Base-by-base conservation (phyloP, 2,888 invertebrate species). In the Ypsolopha sequella region DNA sequence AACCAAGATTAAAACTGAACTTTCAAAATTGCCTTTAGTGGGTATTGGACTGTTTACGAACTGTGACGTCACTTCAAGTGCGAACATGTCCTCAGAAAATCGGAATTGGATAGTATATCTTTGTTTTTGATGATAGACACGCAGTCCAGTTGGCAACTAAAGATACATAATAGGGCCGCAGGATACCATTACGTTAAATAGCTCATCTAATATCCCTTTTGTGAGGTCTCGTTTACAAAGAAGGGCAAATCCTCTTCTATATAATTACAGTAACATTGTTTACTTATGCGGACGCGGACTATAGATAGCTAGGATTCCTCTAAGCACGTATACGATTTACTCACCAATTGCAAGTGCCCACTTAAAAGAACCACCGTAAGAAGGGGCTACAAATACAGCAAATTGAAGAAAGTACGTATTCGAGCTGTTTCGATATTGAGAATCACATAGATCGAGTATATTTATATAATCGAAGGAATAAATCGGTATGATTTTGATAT, bases 301-400 rank as follows among this genome's bases (percentile, higher is more conserved):
- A n/a, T n/a, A 49, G 41, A 41, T 41, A 36, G 10, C 50, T 34
- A 36, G 35, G 39, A 39, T 36, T 36, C 51, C 36, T 34, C 46
- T 51, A 41, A 48, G 52, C 48, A 48, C 48, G 52, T 48, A 52
- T 52, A 52, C 50, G 41, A 50, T 50, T 50, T 50, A 50, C 50
- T 50, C 76, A 80, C 75, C 79, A 76, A 79, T 78, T 78, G 78
- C 78, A 78, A 81, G 73, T 79, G 78, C 72, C 79, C 85, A 84
- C 84, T 85, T 85, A 85, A 80, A 84, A 76, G 84, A 80, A 82
- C 82, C 84, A 78, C 79, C 75, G 77, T 72, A 78, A 75, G 76
- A 76, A 77, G 76, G 75, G 73, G 78, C 77, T 79, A 79, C 80
- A 69, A 70, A 73, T 70, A 70, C 74, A 73, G 72, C 76, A 82